Conservation (phyloP, 2,888 invertebrate species). For the Sabellastarte sp. region DNA sequence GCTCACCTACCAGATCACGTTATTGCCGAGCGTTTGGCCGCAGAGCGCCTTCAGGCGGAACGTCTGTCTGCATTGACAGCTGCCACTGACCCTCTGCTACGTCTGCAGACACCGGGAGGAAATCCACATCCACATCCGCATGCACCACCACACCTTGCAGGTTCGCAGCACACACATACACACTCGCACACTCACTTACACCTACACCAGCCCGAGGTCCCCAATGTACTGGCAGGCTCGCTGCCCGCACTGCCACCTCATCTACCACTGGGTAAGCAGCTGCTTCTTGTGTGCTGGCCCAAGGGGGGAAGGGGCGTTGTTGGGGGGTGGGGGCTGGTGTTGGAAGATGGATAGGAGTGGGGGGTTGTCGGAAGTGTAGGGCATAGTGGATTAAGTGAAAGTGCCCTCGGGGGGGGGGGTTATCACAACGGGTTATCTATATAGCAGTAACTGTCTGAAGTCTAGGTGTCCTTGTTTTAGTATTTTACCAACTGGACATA, state of each 20-base stretch:
- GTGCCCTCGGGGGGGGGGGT: too few relatives aligned
- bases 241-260: background rate
- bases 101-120: background rate
- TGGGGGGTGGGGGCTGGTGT: too few relatives aligned
- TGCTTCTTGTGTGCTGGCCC: too few relatives aligned
- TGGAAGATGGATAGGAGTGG: too few relatives aligned
- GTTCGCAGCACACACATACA: slow-evolving; percentile 2
- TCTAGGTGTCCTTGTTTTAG: too few relatives aligned
- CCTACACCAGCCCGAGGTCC: background rate
- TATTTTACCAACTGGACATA: too few relatives aligned
- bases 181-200: slow-evolving; percentile 2
- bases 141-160: background rate
- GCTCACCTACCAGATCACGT: background rate
- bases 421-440: too few relatives aligned
- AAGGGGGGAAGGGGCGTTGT: too few relatives aligned
- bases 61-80: background rate
- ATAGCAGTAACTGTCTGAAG: too few relatives aligned
- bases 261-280: background rate
- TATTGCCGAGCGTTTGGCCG: background rate
- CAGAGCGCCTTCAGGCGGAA: background rate
- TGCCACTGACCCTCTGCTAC: background rate
- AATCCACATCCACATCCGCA: background rate
- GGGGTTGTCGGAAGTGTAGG: too few relatives aligned
- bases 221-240: background rate
- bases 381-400: too few relatives aligned